A percentile compares a stretch with the other conserved stretches of the same genome.
These are phyloP conservation scores for Eufriesea mexicana DNA, from an alignment of 1,140 invertebrate species.

Conservation along the genomic window DNA sequence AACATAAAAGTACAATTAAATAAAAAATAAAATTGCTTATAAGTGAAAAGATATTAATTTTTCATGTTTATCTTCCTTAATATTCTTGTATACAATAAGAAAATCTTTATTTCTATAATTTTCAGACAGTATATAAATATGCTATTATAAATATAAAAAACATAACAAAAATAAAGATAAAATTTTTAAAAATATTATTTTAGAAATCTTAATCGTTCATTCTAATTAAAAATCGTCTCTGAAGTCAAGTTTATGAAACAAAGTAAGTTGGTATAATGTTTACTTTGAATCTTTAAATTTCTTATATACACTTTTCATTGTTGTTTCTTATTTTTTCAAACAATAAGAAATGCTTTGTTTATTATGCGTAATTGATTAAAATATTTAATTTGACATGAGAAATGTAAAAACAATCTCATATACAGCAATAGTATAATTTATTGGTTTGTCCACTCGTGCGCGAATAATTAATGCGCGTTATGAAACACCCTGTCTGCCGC, in stretches of 20 bases:
- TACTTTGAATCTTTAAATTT: background rate
- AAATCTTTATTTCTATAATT: no score
- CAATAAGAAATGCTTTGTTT: background rate
- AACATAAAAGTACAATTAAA: no score
- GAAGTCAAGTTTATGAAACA: background rate
- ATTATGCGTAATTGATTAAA: background rate
- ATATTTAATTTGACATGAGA: background rate
- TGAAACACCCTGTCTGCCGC: conserved; percentile 39
- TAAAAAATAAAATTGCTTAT: no score
- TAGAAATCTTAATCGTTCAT: background rate
- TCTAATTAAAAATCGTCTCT: background rate
- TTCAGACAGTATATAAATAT: no score
- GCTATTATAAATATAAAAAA: no score
- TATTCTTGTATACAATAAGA: no score
- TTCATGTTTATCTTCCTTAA: no score
- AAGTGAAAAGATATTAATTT: no score
- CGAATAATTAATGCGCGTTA: conserved; percentile 52
- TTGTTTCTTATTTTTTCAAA: background rate
- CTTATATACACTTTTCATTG: background rate
- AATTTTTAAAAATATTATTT: no score
- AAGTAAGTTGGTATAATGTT: background rate
- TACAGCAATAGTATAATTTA: conserved; percentile 5
- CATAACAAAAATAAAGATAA: no score
- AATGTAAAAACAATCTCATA: background rate
- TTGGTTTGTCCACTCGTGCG: conserved; percentile 21